Base-by-base conservation (phyloP, 2,888 invertebrate species). In the Spatulosminthurus flaviceps region DNA sequence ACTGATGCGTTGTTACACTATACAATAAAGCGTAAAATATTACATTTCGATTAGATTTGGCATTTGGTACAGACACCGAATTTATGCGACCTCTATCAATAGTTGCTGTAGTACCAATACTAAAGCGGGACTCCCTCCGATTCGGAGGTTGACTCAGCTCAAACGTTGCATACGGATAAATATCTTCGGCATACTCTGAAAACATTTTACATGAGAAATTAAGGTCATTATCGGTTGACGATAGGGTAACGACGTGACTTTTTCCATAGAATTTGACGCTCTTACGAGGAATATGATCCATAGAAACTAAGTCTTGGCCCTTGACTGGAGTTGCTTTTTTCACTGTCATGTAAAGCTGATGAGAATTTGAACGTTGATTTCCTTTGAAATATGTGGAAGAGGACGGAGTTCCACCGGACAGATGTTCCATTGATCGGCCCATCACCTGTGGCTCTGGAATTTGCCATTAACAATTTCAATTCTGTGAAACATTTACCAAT, bases 161-260 rank as follows among this genome's bases (percentile, higher is more conserved):
- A 87, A 90, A 90, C 82, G 90, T 90, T 77, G 90, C 91, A 86
- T 91, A 91, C 75, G 91, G 90, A 87, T 90, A 90, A 86, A 91
- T 90, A 86, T 91, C 91, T 87, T 91, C 90, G 67, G 90, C 90
- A 87, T 90, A 90, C 87, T 90, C 90, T 87, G 82, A 43, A 83
- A 82, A n/a, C n/a, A n/a, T n/a, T n/a, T n/a, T n/a, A n/a, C n/a
- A n/a, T n/a, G n/a, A n/a, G n/a, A n/a, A n/a, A n/a, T n/a, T n/a
- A n/a, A n/a, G n/a, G n/a, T n/a, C n/a, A n/a, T n/a, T n/a, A 43
- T 43, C 16, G 51, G 51, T 43, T 43, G 16, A 16, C n/a, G n/a
- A n/a, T n/a, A n/a, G n/a, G n/a, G n/a, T n/a, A n/a, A n/a, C n/a
- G n/a, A n/a, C n/a, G n/a, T n/a, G n/a, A n/a, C n/a, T n/a, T n/a